Conservation (phyloP, 2,888 invertebrate genomes). For the Tetragonula carbonaria region DNA sequence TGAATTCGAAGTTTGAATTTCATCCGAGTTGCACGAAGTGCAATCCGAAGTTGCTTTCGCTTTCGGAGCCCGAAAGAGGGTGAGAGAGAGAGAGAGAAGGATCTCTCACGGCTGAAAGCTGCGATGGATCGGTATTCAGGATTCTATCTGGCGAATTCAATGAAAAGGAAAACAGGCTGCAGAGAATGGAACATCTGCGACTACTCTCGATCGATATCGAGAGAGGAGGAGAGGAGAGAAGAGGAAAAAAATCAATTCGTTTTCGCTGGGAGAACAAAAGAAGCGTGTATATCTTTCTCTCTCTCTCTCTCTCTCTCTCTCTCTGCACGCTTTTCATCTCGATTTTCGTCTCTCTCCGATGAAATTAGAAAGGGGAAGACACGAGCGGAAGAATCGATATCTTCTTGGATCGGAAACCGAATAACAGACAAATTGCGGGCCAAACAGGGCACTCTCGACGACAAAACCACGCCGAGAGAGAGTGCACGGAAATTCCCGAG, state of each 20-base stretch:
- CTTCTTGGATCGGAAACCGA: neutral
- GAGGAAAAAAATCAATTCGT: slow-evolving; percentile 8
- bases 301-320: too few relatives aligned
- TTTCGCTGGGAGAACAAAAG: neutral
- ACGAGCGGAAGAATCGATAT: neutral
- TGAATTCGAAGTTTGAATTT: neutral
- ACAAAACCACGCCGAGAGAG: slow-evolving; percentile 31
- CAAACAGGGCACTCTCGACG: slow-evolving; percentile 6
- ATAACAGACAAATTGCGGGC: slow-evolving; percentile 24
- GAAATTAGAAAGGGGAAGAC: slow-evolving; percentile 11
- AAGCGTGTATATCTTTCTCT: neutral
- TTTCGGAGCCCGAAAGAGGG: neutral
- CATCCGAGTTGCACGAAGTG: too few relatives aligned
- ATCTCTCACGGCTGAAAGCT: neutral
- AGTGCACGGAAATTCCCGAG: slow-evolving; percentile 11
- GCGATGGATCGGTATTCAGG: neutral
- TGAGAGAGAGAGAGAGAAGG: neutral
- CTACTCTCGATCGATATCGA: neutral
- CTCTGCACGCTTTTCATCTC: too few relatives aligned
- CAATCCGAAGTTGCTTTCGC: neutral
- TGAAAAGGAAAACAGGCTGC: slow-evolving; percentile 23
- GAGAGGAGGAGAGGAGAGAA: too few relatives aligned
- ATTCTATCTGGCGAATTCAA: neutral
- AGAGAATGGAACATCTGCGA: slow-evolving; percentile 29
- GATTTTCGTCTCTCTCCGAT: neutral